These are phyloP conservation scores for Platysteira castanea DNA, from an alignment of 2,113 vertebrate species.

Conservation along the genomic window DNA sequence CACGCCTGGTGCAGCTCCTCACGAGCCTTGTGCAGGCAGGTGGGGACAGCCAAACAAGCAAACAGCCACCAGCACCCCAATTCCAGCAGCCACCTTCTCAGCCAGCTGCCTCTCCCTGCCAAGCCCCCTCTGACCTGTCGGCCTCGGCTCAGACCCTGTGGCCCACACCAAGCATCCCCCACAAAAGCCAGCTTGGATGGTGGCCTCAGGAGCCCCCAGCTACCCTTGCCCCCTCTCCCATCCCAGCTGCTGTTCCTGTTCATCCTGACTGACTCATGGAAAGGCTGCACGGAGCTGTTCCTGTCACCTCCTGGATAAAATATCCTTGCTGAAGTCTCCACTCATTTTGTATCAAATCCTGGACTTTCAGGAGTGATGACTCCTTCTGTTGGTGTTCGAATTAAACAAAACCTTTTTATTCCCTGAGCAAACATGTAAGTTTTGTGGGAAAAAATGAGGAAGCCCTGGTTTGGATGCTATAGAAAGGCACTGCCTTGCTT, in stretches of 20 bases:
- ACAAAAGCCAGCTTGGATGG: background rate
- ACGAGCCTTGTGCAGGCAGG: background rate
- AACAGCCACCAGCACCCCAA: background rate
- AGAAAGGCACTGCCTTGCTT: background rate
- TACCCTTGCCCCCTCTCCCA: background rate
- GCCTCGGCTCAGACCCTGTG: background rate
- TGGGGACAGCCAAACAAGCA: background rate
- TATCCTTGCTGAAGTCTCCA: background rate
- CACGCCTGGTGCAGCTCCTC: background rate
- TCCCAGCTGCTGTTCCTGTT: background rate
- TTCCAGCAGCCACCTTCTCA: background rate
- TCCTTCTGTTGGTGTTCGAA: background rate
- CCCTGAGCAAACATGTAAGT: background rate
- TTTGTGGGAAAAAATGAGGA: background rate
- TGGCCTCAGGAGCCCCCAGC: background rate
- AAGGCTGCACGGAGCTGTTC: background rate
- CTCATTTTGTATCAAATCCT: background rate
- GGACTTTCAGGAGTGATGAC: background rate
- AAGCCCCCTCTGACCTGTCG: fast-evolving
- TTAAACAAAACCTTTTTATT: background rate
- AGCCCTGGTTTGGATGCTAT: fast-evolving
- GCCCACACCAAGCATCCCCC: background rate
- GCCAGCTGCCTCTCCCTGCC: background rate
- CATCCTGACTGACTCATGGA: background rate
- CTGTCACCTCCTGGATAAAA: background rate